Evolutionary conservation across 1,140 invertebrate genomes (phyloP), one percentile per base, ranked within the genome.

Genomic region (Neelides sp.): DNA sequence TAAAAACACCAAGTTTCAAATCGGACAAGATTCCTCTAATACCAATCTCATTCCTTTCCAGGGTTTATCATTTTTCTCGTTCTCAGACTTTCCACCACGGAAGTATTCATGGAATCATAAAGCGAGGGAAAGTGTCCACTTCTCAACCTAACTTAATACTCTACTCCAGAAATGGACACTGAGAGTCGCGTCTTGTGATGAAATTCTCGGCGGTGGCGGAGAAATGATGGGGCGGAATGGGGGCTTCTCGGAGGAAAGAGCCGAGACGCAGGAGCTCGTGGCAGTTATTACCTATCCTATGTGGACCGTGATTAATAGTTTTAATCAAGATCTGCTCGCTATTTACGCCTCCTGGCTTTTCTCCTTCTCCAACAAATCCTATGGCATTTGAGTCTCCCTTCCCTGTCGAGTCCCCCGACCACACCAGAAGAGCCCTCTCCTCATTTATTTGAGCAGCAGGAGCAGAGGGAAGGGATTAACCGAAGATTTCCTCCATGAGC

Each of bases 221-320:
- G n/a, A n/a, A n/a, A n/a, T n/a, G n/a, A n/a, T n/a, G n/a, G n/a
- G n/a, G n/a, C n/a, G n/a, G n/a, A n/a, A n/a, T n/a, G n/a, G n/a
- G n/a, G n/a, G n/a, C n/a, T n/a, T n/a, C n/a, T n/a, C 2, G 1
- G 34, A 39, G 34, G 39, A 12, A 27, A 52, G 17, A 40, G 32
- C 23, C 4, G 50, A 46, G 54, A 50, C n/a, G 40, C 41, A 48
- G 40, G 42, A 50, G 45, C 48, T 40, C 45, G 22, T 57, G 52
- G 53, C 53, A 52, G 53, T 59, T 57, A 59, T 57, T 56, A 59
- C 55, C 47, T 57, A 52, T 52, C 50, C 50, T 57, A 47, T 57
- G 50, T 50, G 50, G 47, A 34, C 42, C 30, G 55, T 57, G 55
- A 57, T 57, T 57, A 57, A 57, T 57, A 57, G 55, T 57, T 57